Conservation (phyloP, 1,140 invertebrate genomes). For the Macrosteles quadrilineatus region DNA sequence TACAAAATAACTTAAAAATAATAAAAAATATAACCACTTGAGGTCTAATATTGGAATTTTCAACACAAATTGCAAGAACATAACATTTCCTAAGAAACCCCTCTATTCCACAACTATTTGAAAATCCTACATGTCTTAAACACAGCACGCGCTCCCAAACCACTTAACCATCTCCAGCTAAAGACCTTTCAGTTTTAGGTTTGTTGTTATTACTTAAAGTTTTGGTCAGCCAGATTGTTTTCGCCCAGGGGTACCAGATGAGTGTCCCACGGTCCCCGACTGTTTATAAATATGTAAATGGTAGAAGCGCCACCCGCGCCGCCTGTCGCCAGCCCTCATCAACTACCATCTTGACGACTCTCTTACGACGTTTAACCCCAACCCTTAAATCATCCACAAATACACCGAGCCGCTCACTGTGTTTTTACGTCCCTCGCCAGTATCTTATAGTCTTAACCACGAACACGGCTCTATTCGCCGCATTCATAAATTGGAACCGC, state of each 20-base stretch:
- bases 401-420: neutral
- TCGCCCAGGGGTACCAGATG: neutral
- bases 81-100: no score
- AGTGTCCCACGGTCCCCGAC: neutral
- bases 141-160: no score
- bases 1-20: no score
- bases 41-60: no score
- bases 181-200: no score
- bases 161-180: no score
- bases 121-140: no score
- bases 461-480: neutral
- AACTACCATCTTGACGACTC: constrained; percentile 25
- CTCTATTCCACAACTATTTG: no score
- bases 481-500: constrained; percentile 10
- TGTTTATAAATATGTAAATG: constrained; percentile 22
- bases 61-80: no score
- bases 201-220: no score
- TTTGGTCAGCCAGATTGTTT: no score
- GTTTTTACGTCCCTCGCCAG: constrained; percentile 3
- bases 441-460: neutral
- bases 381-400: constrained; percentile 12
- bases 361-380: constrained; percentile 26
- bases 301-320: neutral
- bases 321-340: constrained; percentile 25
- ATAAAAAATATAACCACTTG: no score